Evolutionary conservation across 2,888 invertebrate species (phyloP), one percentile per base, ranked within the genome.

Genomic region (Noctua janthe): DNA sequence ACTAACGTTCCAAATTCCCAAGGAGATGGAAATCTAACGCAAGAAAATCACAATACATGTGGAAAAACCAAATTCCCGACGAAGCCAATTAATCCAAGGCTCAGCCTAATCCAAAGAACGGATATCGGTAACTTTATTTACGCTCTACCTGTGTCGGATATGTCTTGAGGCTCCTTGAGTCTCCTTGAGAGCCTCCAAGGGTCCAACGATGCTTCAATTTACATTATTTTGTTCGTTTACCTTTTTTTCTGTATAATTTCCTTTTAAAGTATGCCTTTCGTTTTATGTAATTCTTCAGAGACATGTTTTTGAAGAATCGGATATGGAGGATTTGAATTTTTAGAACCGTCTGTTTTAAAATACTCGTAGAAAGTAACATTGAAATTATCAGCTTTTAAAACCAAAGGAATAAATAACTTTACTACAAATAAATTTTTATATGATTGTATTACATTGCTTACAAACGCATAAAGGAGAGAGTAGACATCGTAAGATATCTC

Each of bases 81-180:
- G 83, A 83, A 82, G 76, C 78, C 79, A 85, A 89, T 89, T 85
- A 87, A 90, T 86, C 80, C 80, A 76, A 80, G 74, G 80, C 74
- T 74, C 43, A 49, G 54, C 47, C 39, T 84, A 82, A 89, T 90
- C 84, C 73, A 66, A 71, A 73, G 62, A 81, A 82, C 80, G 78
- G 78, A 81, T 87, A 82, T 85, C 72, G 74, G 80, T 86, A 85
- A 90, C 84, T 91, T 87, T 87, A 85, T 88, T 90, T 87, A 85
- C 82, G 47, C 71, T 71, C 11, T 90, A 87, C 83, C 85, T 85
- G 81, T 82, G 80, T 84, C 76, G 64, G 73, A 74, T 85, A 88
- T 79, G 76, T 83, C 78, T 86, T 84, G 72, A 74, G 47, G 62
- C 69, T 87, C 64, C 72, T 84, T 75, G 59, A 76, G 69, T 69